Base-by-base conservation (phyloP, 2,797 vertebrate species). In the Siniperca scherzeri region DNA sequence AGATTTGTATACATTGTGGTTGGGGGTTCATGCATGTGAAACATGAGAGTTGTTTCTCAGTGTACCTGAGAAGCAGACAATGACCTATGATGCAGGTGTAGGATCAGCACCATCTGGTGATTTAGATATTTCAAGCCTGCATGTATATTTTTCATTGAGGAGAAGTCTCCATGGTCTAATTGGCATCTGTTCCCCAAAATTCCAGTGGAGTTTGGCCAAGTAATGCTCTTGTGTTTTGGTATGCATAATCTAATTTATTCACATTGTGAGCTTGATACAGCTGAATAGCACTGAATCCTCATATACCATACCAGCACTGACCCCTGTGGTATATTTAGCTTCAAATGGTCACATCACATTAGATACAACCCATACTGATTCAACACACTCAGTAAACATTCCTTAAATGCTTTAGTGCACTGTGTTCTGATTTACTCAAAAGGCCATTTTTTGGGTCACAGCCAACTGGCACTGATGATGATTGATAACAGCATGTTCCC, bases 71-170 rank as follows among this genome's bases (percentile, higher is more conserved):
- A 55, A 22, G 50, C 27, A 48, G 60, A 44, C 19, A 2, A 7
- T n/a, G 48, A 40, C 38, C 59, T 53, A 4, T 27, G 44, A 68
- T 67, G 74, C 77, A 81, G 70, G 68, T 87, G 77, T 48, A n/a
- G 61, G 22, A 60, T 46, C 44, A 64, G 60, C 17, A 62, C 61
- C 86, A 87, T 86, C 65, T 90, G 88, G 69, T 60, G 67, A 60
- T 77, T 81, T 38, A 44, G 46, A 70, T 74, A 65, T 80, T 73
- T 76, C 21, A 70, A 33, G 57, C 25, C 30, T 60, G 14, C 50
- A 50, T 81, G 61, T 74, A 2, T 69, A 30, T 69, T 74, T 67
- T 74, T 79, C 73, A 86, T 22, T 46, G 7, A 22, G 52, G 27
- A 36, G 57, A 69, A 65, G 42, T 67, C 44, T 25, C 40, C 6